These are phyloP conservation scores for Ornithoptera priamus DNA, from an alignment of 2,888 invertebrate species.

Conservation along the genomic window DNA sequence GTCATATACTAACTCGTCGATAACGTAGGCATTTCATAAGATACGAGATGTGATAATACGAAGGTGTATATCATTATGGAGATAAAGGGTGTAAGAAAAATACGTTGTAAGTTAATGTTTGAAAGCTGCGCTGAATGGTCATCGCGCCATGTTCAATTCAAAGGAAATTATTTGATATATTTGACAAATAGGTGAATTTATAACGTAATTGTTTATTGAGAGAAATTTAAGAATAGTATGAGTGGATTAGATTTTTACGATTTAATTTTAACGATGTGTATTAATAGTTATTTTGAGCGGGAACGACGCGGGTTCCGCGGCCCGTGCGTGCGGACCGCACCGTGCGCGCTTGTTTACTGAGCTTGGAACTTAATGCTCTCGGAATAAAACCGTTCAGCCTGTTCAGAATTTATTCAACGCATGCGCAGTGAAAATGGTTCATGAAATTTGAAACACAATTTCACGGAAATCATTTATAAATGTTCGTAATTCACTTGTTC, in stretches of 20 bases:
- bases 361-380: constrained; percentile 10
- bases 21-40: not conserved
- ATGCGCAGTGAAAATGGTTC: constrained; percentile 22
- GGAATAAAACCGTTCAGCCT: constrained; percentile 12
- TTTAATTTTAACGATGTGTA: not conserved
- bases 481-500: not conserved
- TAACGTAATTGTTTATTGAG: too few relatives aligned
- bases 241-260: too few relatives aligned
- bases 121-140: not conserved
- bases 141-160: not conserved
- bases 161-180: not conserved
- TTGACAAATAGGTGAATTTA: too few relatives aligned
- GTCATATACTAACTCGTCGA: not conserved
- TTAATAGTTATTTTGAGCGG: constrained; percentile 19
- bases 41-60: not conserved
- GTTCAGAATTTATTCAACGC: constrained; percentile 20
- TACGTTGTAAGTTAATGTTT: not conserved
- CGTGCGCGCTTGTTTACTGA: constrained; percentile 25
- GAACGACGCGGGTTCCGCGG: constrained; percentile 1
- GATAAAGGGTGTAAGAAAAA: not conserved
- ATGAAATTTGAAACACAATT: constrained; percentile 1
- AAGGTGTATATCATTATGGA: not conserved
- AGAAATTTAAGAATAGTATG: too few relatives aligned
- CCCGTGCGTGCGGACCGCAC: constrained; percentile 15
- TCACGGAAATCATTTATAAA: not conserved